Percentiles rank a stretch among this genome's conserved stretches.
These are phyloP conservation scores for Diphyllodes magnificus DNA, from an alignment of 2,113 vertebrate genomes.

Conservation along the genomic window DNA sequence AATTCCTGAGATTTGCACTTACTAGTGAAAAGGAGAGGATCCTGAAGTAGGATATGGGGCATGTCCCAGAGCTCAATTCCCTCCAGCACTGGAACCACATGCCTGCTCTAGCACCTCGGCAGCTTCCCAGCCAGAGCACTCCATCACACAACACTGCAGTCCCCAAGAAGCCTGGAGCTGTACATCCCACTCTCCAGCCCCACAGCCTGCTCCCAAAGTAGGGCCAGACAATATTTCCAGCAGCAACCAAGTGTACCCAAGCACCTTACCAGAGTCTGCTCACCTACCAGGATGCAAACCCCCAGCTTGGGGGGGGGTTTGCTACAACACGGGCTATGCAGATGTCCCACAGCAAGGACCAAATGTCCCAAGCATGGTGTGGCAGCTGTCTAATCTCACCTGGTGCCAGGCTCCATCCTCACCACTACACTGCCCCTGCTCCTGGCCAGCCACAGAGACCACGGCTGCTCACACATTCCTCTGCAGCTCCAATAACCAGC, in stretches of 20 bases:
- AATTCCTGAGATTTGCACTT: not conserved
- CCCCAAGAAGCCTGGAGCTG: not conserved
- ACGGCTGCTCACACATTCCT: not conserved
- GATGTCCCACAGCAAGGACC: not conserved
- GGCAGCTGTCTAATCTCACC: not conserved
- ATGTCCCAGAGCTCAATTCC: not conserved
- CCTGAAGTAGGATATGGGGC: not conserved
- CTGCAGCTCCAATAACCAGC: not conserved
- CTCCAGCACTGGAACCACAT: not conserved
- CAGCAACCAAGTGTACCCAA: not conserved
- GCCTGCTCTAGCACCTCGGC: not conserved
- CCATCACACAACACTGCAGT: rapidly evolving
- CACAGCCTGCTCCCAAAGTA: not conserved
- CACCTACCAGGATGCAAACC: not conserved
- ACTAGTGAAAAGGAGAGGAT: not conserved
- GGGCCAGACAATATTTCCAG: not conserved
- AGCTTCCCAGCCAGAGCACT: not conserved
- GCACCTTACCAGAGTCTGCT: not conserved
- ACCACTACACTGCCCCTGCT: not conserved
- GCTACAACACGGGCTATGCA: rapidly evolving
- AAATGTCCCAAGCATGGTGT: rapidly evolving
- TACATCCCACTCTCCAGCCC: not conserved
- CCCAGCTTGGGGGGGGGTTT: not conserved
- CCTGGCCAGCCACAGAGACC: not conserved
- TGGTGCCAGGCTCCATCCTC: not conserved